Evolutionary conservation across 2,888 invertebrate species (phyloP), one percentile per base, ranked within the genome.

Genomic region (Ormyrus pomaceus): DNA sequence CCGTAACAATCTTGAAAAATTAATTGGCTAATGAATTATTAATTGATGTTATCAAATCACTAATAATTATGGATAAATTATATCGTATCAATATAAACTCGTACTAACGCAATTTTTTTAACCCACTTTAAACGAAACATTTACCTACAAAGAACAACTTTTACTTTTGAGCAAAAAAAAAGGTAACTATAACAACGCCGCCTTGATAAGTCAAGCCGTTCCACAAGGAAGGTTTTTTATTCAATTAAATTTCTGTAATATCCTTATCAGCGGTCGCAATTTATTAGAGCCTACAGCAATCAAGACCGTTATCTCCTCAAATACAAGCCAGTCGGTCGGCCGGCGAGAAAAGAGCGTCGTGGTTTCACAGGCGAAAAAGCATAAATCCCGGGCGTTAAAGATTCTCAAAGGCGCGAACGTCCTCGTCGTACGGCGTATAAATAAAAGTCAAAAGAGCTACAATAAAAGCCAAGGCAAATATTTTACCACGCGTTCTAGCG

Each of bases 391-490:
- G 69, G 64, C 51, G 73, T 55, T 66, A 59, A 66, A 64, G 66
- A 79, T 69, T 73, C 56, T 50, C 50, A 62, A 66, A 66, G 61
- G 66, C 53, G 55, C 71, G 13, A 70, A 71, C 50, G n/a, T n/a
- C 53, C 55, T 34, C 64, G 59, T 34, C 51, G 48, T 2, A 13
- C 48, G n/a, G 48, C 4, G 51, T 55, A 51, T 61, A 78, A 78
- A 72, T 72, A 72, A 78, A 72, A 72, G 78, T 71, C 68, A 61
- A 77, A 34, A 62, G 59, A 59, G 62, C 34, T 6, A 61, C 66
- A 72, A 78, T 71, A 72, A 78, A 78, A 66, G 61, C 53, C 10
- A 64, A 34, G 66, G 73, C 79, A 79, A 79, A 79, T 73, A 79
- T 79, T 79, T 79, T 79, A 79, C 73, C 73, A n/a, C 64, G 58